A percentile compares a stretch with the other conserved stretches of the same genome.
phyloP scores from a whole-genome alignment of 2,888 invertebrate genomes.

The Drosophila nr. perissopoda region DNA sequence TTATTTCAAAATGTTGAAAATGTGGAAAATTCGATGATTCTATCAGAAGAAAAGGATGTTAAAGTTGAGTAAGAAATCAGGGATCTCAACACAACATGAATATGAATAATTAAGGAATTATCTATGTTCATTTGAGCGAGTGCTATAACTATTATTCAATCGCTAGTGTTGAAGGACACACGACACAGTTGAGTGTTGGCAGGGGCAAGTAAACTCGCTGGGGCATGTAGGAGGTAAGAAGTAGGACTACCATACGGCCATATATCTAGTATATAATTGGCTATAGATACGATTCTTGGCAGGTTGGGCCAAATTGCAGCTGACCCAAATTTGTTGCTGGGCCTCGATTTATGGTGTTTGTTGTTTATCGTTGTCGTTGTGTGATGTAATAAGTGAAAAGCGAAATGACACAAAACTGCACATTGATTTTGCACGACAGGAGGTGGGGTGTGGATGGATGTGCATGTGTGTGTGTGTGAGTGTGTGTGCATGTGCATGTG shows the following conservation, averaged over 20 bases:
- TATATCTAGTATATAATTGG: constrained; percentile 16
- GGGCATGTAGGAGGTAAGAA: neutral
- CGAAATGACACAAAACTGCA: constrained; percentile 70
- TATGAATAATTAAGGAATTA: neutral
- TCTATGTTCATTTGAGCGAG: neutral
- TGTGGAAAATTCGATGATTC: neutral
- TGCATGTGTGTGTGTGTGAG: neutral
- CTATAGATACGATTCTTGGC: constrained; percentile 58
- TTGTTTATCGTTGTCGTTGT: constrained; percentile 21
- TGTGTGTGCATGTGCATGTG: constrained; percentile 1
- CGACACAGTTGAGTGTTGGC: neutral
- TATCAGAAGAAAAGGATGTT: neutral
- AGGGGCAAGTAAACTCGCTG: neutral
- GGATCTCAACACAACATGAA: neutral
- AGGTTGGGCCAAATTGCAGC: constrained; percentile 34
- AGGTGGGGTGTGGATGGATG: neutral
- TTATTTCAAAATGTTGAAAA: neutral
- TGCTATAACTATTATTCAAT: neutral
- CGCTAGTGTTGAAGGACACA: neutral
- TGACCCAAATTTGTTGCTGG: constrained; percentile 58
- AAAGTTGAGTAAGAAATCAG: neutral
- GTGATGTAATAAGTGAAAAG: constrained; percentile 77
- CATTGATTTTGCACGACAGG: constrained; percentile 65
- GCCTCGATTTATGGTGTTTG: constrained; percentile 48
- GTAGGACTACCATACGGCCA: neutral